Evolutionary conservation across 2,888 invertebrate species (phyloP).

Genomic region (Ectemnius continuus): DNA sequence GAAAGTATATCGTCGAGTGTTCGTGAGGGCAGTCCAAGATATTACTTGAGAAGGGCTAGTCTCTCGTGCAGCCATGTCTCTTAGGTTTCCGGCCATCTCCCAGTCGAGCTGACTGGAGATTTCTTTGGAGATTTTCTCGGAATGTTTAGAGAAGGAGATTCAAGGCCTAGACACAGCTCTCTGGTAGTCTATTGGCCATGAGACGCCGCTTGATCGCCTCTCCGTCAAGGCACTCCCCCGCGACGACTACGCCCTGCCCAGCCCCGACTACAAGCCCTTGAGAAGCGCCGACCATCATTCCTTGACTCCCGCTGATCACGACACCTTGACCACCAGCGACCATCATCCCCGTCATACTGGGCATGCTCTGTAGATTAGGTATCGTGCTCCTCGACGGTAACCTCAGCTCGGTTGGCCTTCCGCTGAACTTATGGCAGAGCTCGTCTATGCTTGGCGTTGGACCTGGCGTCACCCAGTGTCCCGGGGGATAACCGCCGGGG

Average conservation of each 20-base stretch:
- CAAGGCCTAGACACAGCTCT: conserved; percentile 90
- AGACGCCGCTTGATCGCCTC: conserved; percentile 92
- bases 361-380: conserved; percentile 65
- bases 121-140: not conserved
- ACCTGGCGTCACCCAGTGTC: conserved; percentile 79
- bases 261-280: conserved; percentile 71
- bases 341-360: conserved; percentile 53
- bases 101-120: too few relatives aligned
- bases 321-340: conserved; percentile 51
- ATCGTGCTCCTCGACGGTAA: conserved; percentile 74
- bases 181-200: conserved; percentile 91
- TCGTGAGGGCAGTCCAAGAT: not conserved
- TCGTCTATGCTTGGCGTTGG: conserved; percentile 78
- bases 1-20: not conserved
- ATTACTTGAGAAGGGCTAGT: not conserved
- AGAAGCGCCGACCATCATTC: conserved; percentile 74
- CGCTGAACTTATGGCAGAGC: conserved; percentile 74
- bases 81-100: too few relatives aligned
- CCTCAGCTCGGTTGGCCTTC: conserved; percentile 75
- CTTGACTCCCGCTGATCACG: conserved; percentile 72
- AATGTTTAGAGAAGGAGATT: not conserved
- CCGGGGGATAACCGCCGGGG: conserved; percentile 72
- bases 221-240: conserved; percentile 84
- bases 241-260: conserved; percentile 73
- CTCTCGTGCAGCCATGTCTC: too few relatives aligned